Base-by-base conservation (phyloP, 2,113 vertebrate species). In the Bungarus multicinctus region DNA sequence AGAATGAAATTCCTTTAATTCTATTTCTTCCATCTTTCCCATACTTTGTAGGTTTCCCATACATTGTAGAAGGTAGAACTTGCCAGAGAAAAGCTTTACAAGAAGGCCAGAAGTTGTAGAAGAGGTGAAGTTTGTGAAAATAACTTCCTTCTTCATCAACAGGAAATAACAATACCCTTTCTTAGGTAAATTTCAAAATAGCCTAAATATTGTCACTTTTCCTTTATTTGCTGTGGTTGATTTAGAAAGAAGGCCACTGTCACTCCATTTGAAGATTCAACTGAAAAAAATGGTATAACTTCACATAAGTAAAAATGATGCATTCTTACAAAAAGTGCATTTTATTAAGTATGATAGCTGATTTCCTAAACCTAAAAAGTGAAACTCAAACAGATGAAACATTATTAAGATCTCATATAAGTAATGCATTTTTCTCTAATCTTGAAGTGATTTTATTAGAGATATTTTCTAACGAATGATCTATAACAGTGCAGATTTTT, bases 401-500 rank as follows among this genome's bases (percentile, higher is more conserved):
- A 88, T 52, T 93, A 92, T 5, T 88, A 5, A 90, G 43, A 16
- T 88, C 16, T 3, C 43, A 0, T 1, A 3, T 85, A 94, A 93
- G 89, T 4, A 90, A 57, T 52, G 53, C 86, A 6, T 1, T 93
- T 94, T 90, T 85, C 53, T 89, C 86, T 92, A 53, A 57, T 90
- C 30, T 85, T 34, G 69, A 94, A 85, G 14, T 92, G 11, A 88
- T 5, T 16, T 2, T n/a, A 8, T 34, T 54, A 18, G 50, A 9
- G 45, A 11, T 18, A 74, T 54, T 55, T 5, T 39, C 1, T 55
- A 89, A 81, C 7, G 3, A 52, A 34, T 81, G 39, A 43, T 20
- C 74, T 81, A 81, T 22, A 39, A 10, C 20, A 53, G 23, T 34
- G 20, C 57, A 64, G n/a, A 58, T 5, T 2, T 69, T 30, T 58